A percentile compares a stretch with the other conserved stretches of the same genome.
phyloP scores from a whole-genome alignment of 37 sponge, comb jelly and placozoan species.

The Ephydatia muelleri region DNA sequence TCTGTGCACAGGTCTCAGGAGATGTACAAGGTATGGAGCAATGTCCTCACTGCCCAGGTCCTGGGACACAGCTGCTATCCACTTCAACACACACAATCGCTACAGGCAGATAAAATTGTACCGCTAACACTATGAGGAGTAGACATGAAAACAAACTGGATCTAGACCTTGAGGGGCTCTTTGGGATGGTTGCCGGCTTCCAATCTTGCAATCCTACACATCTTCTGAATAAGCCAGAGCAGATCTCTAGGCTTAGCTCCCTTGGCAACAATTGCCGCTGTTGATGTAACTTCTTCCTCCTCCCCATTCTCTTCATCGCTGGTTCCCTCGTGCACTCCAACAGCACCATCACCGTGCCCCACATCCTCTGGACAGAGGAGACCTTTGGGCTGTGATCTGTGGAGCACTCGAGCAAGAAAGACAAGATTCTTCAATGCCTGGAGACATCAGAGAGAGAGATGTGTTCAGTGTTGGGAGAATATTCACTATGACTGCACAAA shows the following conservation, averaged over 20 bases:
- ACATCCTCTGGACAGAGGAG: not conserved
- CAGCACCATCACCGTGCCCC: no score
- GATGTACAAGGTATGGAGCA: conserved; percentile 26
- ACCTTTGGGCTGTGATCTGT: not conserved
- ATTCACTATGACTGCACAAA: no score
- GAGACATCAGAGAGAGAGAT: not conserved
- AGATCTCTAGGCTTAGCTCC: not conserved
- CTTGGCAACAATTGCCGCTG: not conserved
- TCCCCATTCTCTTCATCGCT: conserved; percentile 5
- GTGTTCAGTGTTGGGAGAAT: not conserved
- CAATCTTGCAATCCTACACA: conserved; percentile 59
- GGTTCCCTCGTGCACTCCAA: not conserved
- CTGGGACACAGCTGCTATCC: conserved; percentile 79
- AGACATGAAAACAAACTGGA: not conserved
- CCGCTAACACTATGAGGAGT: no score
- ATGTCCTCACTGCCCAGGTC: conserved; percentile 51
- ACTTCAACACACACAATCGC: conserved; percentile 79
- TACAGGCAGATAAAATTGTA: conserved; percentile 14
- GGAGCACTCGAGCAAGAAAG: conserved; percentile 59
- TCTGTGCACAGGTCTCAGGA: conserved; percentile 67
- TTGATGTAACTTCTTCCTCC: not conserved
- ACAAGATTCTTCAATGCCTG: conserved; percentile 82
- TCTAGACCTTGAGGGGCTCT: conserved; percentile 66
- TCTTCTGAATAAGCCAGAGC: conserved; percentile 38
- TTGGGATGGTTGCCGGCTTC: conserved; percentile 84